Conservation (phyloP, 1,140 invertebrate genomes). For the Formica exsecta region DNA sequence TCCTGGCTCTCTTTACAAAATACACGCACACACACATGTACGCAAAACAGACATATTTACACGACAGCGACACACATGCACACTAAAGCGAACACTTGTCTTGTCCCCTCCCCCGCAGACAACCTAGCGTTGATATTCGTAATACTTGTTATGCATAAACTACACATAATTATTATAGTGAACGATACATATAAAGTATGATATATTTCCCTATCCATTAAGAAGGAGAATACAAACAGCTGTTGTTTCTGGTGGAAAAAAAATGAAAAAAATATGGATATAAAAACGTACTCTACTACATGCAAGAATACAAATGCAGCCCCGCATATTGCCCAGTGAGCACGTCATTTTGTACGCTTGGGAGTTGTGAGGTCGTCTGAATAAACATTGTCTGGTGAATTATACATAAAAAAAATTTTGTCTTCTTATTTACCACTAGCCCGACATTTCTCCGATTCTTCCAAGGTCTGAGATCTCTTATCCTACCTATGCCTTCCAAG, state of each 20-base stretch:
- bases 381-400: conserved; percentile 91
- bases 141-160: conserved; percentile 87
- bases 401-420: conserved; percentile 82
- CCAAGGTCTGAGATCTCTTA: background rate
- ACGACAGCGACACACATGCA: conserved; percentile 63
- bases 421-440: conserved; percentile 76
- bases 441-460: background rate
- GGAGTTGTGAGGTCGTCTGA: conserved; percentile 90
- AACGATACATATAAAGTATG: conserved; percentile 86
- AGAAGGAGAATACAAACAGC: conserved; percentile 82
- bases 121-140: conserved; percentile 87
- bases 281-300: conserved; percentile 76
- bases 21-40: conserved; percentile 28
- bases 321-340: conserved; percentile 87
- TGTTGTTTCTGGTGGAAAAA: conserved; percentile 74
- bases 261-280: conserved; percentile 65
- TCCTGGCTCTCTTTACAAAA: conserved; percentile 46
- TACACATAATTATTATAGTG: conserved; percentile 87
- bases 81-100: conserved; percentile 43
- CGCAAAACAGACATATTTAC: conserved; percentile 60
- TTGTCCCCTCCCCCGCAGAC: conserved; percentile 75
- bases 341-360: conserved; percentile 88
- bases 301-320: conserved; percentile 83
- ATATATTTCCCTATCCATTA: conserved; percentile 87
- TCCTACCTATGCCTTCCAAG: background rate